Evolutionary conservation across 2,797 vertebrate species (phyloP).

Genomic region (Atherinosoma microstoma): DNA sequence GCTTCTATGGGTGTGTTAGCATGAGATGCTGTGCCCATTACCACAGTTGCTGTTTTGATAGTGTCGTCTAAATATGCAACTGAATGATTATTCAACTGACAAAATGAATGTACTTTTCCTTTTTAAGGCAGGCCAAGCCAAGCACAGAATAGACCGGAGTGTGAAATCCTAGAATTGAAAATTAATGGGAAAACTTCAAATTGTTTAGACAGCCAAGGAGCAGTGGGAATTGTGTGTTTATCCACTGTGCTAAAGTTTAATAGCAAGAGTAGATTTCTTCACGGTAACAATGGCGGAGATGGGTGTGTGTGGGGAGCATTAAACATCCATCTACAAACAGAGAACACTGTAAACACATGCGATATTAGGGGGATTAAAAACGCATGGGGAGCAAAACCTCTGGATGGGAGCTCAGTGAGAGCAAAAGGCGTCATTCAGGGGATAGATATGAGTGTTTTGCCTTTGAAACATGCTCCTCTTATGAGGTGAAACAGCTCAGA

Average conservation of each 20-base stretch:
- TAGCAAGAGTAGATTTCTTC: slow-evolving; percentile 31
- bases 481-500: slow-evolving; percentile 52
- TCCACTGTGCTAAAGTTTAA: slow-evolving; percentile 44
- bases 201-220: slow-evolving; percentile 38
- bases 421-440: slow-evolving; percentile 6
- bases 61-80: slow-evolving; percentile 12
- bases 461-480: slow-evolving; percentile 46
- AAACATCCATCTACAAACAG: not conserved
- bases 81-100: slow-evolving; percentile 42
- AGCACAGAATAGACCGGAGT: slow-evolving; percentile 30
- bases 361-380: not conserved
- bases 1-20: slow-evolving; percentile 15
- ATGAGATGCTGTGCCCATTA: slow-evolving; percentile 46
- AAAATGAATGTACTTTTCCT: slow-evolving; percentile 46
- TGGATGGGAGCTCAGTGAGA: not conserved
- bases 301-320: not conserved
- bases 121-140: slow-evolving; percentile 15
- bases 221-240: slow-evolving; percentile 42
- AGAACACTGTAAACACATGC: not conserved
- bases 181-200: slow-evolving; percentile 46
- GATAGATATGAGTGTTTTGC: not conserved
- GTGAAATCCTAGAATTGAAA: slow-evolving; percentile 56
- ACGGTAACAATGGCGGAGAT: slow-evolving; percentile 33
- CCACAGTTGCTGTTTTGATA: slow-evolving; percentile 27
- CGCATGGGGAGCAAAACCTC: not conserved